These are phyloP conservation scores for Rotaria socialis DNA, from an alignment of 2,888 invertebrate species.

Conservation along the genomic window DNA sequence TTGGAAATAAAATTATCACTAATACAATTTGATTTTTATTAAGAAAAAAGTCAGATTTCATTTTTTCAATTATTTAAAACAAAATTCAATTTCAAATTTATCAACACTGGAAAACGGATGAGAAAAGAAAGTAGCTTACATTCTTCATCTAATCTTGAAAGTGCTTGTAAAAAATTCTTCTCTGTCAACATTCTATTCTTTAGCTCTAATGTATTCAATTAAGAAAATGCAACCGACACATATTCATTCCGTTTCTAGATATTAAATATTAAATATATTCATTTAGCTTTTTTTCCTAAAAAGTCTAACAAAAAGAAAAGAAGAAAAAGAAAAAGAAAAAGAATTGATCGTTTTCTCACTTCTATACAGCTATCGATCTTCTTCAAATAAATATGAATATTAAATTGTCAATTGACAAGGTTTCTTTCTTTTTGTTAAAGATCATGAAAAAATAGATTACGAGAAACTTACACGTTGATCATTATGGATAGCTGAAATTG, in stretches of 20 bases:
- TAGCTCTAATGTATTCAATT: conserved; percentile 1
- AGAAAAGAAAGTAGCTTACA: neutral
- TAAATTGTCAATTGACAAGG: too few relatives aligned
- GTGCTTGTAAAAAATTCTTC: neutral
- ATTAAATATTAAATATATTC: neutral
- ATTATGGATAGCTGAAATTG: neutral
- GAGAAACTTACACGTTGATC: conserved; percentile 10
- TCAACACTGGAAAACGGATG: neutral
- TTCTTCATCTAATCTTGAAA: neutral
- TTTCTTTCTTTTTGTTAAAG: too few relatives aligned
- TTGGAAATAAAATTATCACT: too few relatives aligned
- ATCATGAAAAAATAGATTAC: neutral
- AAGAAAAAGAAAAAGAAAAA: neutral
- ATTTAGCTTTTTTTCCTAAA: neutral
- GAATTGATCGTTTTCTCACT: neutral
- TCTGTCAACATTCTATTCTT: neutral
- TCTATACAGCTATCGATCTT: neutral
- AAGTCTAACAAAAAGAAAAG: neutral
- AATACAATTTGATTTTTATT: too few relatives aligned
- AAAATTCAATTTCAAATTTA: too few relatives aligned
- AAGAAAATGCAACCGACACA: conserved; percentile 19
- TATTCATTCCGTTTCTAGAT: neutral
- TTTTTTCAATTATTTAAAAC: too few relatives aligned
- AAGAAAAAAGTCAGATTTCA: too few relatives aligned
- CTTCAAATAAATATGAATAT: neutral